Percentiles rank a stretch among this genome's conserved stretches.
Conservation (phyloP, 2,113 vertebrate species). For the Ciconia boyciana region DNA sequence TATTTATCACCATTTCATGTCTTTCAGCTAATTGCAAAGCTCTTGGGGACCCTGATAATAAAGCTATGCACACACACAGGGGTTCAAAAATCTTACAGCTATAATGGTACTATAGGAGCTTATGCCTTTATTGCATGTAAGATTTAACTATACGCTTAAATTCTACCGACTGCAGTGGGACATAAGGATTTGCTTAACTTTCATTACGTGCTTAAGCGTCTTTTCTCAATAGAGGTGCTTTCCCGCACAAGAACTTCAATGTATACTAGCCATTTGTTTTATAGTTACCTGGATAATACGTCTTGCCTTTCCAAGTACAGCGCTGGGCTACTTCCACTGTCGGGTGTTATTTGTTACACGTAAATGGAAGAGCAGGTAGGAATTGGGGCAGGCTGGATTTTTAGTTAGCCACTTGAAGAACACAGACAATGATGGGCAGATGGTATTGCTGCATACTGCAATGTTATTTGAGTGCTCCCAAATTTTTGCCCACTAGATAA, state of each 20-base stretch:
- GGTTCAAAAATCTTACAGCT: not conserved
- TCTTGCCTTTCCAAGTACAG: not conserved
- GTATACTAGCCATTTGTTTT: not conserved
- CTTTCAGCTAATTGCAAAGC: not conserved
- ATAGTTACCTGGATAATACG: not conserved
- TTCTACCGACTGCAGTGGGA: not conserved
- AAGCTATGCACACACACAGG: not conserved
- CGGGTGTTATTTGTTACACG: not conserved
- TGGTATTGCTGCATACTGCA: not conserved
- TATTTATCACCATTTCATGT: not conserved
- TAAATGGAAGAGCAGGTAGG: not conserved
- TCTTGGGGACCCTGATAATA: not conserved
- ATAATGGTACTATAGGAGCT: not conserved
- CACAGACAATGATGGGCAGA: fast-evolving
- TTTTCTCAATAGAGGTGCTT: not conserved
- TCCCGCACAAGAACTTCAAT: not conserved
- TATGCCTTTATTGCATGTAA: not conserved
- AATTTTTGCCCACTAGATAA: not conserved
- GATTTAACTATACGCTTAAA: not conserved
- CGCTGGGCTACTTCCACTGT: not conserved
- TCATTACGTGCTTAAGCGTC: not conserved
- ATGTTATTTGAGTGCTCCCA: not conserved
- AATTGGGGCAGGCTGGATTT: not conserved
- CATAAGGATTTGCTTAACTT: not conserved
- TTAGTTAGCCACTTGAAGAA: not conserved